These are phyloP conservation scores for Drosophila parvula DNA, from an alignment of 1,140 invertebrate genomes.

Conservation along the genomic window DNA sequence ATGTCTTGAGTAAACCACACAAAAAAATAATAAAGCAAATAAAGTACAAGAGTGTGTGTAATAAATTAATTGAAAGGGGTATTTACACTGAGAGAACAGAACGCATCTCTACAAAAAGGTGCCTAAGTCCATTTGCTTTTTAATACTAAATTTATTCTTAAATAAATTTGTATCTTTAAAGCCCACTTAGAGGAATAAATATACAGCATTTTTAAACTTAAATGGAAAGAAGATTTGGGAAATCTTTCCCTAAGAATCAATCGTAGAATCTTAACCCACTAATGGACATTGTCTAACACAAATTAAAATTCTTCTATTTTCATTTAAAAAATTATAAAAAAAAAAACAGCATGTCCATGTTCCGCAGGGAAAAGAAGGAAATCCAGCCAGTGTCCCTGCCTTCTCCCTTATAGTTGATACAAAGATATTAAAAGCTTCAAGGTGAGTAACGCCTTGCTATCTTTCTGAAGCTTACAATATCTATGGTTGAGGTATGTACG, in stretches of 20 bases:
- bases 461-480: no score
- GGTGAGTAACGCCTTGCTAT: no score
- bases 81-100: slow-evolving; percentile 12
- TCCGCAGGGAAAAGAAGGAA: no score
- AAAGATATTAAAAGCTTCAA: no score
- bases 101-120: background rate
- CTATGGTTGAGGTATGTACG: slow-evolving; percentile 1
- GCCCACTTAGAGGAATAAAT: background rate
- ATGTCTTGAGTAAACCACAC: slow-evolving; percentile 8
- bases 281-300: slow-evolving; percentile 6
- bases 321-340: no score
- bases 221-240: background rate
- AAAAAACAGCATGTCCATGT: background rate
- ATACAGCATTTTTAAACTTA: background rate
- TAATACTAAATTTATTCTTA: slow-evolving; percentile 1
- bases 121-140: background rate
- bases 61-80: slow-evolving; percentile 37
- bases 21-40: background rate
- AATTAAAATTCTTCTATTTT: slow-evolving; percentile 3
- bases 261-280: background rate
- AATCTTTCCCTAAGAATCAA: background rate
- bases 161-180: slow-evolving; percentile 1
- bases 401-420: background rate
- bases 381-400: background rate
- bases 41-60: background rate